Conservation (phyloP, 1,140 invertebrate genomes). For the Drosophila tristis region DNA sequence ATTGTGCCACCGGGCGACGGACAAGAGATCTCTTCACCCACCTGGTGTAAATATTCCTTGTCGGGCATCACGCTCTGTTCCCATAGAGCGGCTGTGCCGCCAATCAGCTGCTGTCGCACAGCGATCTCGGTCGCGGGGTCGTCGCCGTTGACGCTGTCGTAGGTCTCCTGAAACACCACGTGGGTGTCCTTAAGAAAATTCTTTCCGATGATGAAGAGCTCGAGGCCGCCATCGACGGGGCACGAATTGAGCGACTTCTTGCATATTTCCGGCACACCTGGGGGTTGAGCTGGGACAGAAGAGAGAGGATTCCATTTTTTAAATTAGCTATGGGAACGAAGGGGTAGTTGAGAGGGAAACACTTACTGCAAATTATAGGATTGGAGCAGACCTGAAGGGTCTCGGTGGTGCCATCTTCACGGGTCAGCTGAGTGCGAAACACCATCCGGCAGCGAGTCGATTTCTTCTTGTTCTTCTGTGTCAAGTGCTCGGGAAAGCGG, state of each 20-base stretch:
- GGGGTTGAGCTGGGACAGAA: slow-evolving; percentile 97
- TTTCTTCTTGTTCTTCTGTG: slow-evolving; percentile 94
- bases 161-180: slow-evolving; percentile 92
- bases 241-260: slow-evolving; percentile 94
- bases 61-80: slow-evolving; percentile 91
- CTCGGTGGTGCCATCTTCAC: slow-evolving; percentile 90
- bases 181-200: slow-evolving; percentile 98
- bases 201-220: slow-evolving; percentile 97
- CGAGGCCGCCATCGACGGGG: slow-evolving; percentile 92
- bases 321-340: neutral
- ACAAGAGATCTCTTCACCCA: slow-evolving; percentile 64
- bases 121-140: slow-evolving; percentile 72
- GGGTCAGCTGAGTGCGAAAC: slow-evolving; percentile 92
- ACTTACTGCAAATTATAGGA: slow-evolving; percentile 98
- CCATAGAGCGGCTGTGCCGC: slow-evolving; percentile 86
- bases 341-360: neutral
- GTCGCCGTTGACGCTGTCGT: slow-evolving; percentile 79
- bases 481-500: slow-evolving; percentile 91
- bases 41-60: slow-evolving; percentile 93
- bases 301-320: slow-evolving; percentile 15
- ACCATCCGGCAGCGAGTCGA: slow-evolving; percentile 97
- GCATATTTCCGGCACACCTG: slow-evolving; percentile 97
- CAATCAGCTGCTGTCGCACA: slow-evolving; percentile 65
- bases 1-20: no score
- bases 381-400: slow-evolving; percentile 96